These are phyloP conservation scores for Zaprionus nigranus DNA, from an alignment of 1,140 invertebrate species.

Conservation along the genomic window DNA sequence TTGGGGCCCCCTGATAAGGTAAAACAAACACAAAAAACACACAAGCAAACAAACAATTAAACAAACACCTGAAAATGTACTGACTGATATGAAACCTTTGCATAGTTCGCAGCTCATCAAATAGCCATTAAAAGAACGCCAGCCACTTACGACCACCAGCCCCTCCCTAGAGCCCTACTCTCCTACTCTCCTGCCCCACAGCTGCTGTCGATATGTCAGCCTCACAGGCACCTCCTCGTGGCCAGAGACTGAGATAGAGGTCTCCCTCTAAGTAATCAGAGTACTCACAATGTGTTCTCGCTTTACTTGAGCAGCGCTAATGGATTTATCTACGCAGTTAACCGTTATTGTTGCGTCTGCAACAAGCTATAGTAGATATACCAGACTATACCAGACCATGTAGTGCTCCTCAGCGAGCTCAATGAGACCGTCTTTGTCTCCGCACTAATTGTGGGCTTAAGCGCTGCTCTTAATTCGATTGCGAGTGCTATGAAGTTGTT, in stretches of 20 bases:
- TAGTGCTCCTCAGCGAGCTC: too few relatives aligned
- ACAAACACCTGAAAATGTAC: constrained; percentile 3
- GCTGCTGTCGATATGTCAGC: constrained; percentile 5
- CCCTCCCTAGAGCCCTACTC: background rate
- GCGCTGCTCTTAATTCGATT: too few relatives aligned
- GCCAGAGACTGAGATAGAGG: too few relatives aligned
- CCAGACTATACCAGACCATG: too few relatives aligned
- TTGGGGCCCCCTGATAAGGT: constrained; percentile 7
- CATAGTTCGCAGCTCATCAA: constrained; percentile 9
- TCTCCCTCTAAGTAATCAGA: constrained; percentile 3
- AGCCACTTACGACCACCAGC: background rate
- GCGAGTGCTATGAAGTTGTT: too few relatives aligned
- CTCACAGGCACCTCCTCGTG: background rate
- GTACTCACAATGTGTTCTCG: constrained; percentile 13
- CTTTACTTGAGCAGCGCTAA: constrained; percentile 6
- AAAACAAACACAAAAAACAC: background rate
- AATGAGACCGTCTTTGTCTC: too few relatives aligned
- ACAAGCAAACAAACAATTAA: constrained; percentile 13
- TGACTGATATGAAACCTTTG: constrained; percentile 6
- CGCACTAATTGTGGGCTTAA: too few relatives aligned
- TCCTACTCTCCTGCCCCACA: background rate
- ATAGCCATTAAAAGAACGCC: constrained; percentile 24
- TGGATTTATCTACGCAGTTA: constrained; percentile 7
- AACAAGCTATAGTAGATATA: too few relatives aligned
- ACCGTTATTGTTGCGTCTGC: background rate